phyloP scores from a whole-genome alignment of 2,113 vertebrate genomes.

The Tupaia tana region DNA sequence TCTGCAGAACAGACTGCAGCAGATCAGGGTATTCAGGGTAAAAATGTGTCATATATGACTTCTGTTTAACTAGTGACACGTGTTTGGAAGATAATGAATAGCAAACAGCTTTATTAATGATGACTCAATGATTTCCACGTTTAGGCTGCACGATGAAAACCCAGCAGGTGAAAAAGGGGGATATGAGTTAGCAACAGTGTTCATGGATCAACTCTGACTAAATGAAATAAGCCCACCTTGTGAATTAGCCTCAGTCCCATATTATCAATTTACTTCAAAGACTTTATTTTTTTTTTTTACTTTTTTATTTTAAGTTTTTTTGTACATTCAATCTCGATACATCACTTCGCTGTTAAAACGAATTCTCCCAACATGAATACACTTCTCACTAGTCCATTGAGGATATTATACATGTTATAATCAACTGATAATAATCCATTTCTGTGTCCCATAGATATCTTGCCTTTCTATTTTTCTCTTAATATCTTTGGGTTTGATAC shows the following conservation, averaged over 20 bases:
- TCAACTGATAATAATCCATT: no score
- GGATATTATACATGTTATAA: no score
- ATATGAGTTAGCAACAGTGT: background rate
- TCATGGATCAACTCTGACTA: background rate
- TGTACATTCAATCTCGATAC: no score
- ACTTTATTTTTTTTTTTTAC: no score
- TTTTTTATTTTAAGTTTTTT: no score
- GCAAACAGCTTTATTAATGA: background rate
- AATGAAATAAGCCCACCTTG: background rate
- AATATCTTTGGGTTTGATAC: background rate
- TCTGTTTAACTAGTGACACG: background rate
- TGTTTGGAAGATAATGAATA: background rate
- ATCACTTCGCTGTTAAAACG: no score
- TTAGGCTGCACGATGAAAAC: background rate
- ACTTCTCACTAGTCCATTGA: no score
- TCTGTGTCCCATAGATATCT: no score
- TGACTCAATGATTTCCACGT: background rate
- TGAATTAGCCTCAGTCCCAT: background rate
- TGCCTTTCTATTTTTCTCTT: no score
- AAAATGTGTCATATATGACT: background rate
- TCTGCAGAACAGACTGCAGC: background rate
- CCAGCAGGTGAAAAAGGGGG: background rate
- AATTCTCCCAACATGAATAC: no score
- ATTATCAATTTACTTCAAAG: background rate
- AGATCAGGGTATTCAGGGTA: background rate